A percentile compares a stretch with the other conserved stretches of the same genome.
Conservation (phyloP, 1,140 invertebrate species). For the Ylistrum balloti region DNA sequence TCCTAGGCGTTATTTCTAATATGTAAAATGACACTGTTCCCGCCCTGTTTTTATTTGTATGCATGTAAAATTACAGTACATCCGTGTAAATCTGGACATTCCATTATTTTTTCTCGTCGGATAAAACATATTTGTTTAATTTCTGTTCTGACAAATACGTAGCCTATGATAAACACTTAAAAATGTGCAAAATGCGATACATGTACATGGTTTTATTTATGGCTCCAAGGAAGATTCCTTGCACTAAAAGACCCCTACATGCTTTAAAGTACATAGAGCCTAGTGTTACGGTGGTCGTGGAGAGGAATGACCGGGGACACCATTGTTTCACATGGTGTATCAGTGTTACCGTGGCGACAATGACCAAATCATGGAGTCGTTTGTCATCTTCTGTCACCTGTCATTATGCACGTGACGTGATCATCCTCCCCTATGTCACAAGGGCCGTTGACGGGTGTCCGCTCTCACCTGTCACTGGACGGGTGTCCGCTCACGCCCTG, state of each 20-base stretch:
- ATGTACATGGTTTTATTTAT: too few species aligned
- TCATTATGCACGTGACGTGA: neutral
- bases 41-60: too few species aligned
- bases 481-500: neutral
- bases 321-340: neutral
- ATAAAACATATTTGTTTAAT: too few species aligned
- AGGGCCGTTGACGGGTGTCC: neutral
- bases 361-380: neutral
- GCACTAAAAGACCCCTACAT: neutral
- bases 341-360: neutral
- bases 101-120: too few species aligned
- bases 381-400: conserved; percentile 3
- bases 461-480: neutral
- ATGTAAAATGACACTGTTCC: too few species aligned
- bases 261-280: neutral
- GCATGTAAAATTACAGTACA: too few species aligned
- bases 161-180: too few species aligned
- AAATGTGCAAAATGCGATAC: too few species aligned
- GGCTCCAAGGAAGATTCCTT: neutral
- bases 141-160: too few species aligned
- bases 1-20: too few species aligned
- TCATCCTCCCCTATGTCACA: neutral
- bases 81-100: too few species aligned
- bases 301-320: neutral
- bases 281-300: neutral